Conservation (phyloP, 2,888 invertebrate genomes). For the Trachelus troglodyta region DNA sequence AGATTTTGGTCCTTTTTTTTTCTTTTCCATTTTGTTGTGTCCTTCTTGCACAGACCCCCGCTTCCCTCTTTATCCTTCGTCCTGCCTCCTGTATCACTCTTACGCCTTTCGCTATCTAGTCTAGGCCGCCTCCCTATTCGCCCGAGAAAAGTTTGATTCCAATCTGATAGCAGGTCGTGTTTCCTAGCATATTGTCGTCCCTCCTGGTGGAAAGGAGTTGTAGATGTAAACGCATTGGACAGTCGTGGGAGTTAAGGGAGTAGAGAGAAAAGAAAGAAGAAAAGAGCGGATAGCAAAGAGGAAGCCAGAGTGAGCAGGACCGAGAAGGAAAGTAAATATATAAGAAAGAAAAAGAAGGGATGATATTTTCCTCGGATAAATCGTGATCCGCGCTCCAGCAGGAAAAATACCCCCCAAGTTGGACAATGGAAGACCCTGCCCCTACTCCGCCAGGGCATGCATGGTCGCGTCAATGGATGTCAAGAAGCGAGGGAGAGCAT, state of each 20-base stretch:
- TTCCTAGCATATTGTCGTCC: conserved; percentile 20
- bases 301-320: background rate
- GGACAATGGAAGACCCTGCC: background rate
- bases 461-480: background rate
- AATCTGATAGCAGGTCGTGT: conserved; percentile 18
- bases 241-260: conserved; percentile 1
- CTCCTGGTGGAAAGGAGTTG: conserved; percentile 11
- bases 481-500: background rate
- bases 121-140: conserved; percentile 5
- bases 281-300: background rate
- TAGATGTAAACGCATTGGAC: conserved; percentile 4
- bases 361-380: background rate
- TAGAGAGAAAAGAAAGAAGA: background rate
- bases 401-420: background rate
- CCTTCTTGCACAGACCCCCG: background rate
- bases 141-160: conserved; percentile 13
- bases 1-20: conserved; percentile 1
- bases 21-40: background rate
- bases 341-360: background rate
- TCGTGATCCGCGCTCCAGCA: background rate
- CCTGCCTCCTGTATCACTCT: background rate
- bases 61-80: background rate
- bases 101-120: background rate
- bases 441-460: background rate
- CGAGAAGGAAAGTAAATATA: background rate